Evolutionary conservation across 2,797 vertebrate genomes (phyloP), one percentile per base, ranked within the genome.

Genomic region (Bradypodion pumilum): DNA sequence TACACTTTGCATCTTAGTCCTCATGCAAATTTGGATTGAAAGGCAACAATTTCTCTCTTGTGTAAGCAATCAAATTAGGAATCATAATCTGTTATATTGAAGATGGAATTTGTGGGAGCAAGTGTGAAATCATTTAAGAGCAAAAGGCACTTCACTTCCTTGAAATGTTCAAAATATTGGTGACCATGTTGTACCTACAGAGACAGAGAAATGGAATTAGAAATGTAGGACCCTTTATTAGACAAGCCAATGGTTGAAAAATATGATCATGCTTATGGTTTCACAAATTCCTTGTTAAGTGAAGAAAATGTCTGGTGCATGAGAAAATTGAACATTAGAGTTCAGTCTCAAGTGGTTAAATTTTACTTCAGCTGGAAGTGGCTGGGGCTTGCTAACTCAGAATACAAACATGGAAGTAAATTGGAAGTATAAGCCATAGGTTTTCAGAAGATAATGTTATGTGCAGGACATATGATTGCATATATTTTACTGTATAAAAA

Each of bases 1-100:
- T 85, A 81, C 65, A 85, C 73, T 85, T 85, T 81, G 32, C 84
- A 72, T 81, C 74, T 85, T 85, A 77, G 79, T 85, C 65, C 73
- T 85, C 42, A 60, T 85, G 19, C 32, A 63, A 81, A 70, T 65
- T 70, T 81, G 79, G 65, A 76, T 74, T 81, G 84, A 69, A 77
- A 70, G 40, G 44, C 42, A 81, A 72, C 52, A 85, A 70, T 85
- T 81, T 69, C 79, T 81, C 84, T 85, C 73, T 85, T 69, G 79
- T 81, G 65, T 63, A 77, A 70, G 21, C 56, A 77, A 70, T 77
- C 73, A 75, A 69, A 77, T 76, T 40, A 69, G 29, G 65, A 81
- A 81, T 76, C 68, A 81, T 85, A 70, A 70, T 15, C 74, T 76
- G 40, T 81, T 73, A 65, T 63, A 65, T 66, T 84, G 10, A 13